A percentile compares a stretch with the other conserved stretches of the same genome.
Conservation (phyloP, 2,113 vertebrate species). For the Callithrix jacchus region DNA sequence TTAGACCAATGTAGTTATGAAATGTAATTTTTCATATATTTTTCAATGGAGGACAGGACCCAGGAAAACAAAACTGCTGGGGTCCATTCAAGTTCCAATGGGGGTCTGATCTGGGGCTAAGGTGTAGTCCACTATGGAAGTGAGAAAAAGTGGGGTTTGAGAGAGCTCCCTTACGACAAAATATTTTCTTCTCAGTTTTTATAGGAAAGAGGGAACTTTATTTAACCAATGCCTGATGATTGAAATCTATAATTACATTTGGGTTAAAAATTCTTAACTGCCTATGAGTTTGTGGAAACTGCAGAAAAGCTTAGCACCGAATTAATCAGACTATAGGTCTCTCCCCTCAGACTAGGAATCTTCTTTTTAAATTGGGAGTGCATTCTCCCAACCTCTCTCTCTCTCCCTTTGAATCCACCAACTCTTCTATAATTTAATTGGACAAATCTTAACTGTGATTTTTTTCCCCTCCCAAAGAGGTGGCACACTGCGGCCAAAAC, state of each 20-base stretch:
- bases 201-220: conserved; percentile 90
- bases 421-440: conserved; percentile 89
- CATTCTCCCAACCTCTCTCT: conserved; percentile 77
- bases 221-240: conserved; percentile 91
- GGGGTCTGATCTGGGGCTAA: neutral
- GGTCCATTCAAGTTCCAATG: rapidly evolving
- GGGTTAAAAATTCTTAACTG: conserved; percentile 93
- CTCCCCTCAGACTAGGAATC: conserved; percentile 83
- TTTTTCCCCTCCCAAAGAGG: conserved; percentile 79
- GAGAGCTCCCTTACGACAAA: conserved; percentile 83
- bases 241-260: conserved; percentile 96
- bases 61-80: rapidly evolving
- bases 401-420: conserved; percentile 81
- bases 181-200: conserved; percentile 94
- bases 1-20: neutral
- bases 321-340: conserved; percentile 91
- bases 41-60: neutral
- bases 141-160: conserved; percentile 78
- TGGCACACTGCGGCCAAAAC: conserved; percentile 83
- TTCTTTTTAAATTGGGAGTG: conserved; percentile 88
- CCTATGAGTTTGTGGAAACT: conserved; percentile 90
- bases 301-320: conserved; percentile 88
- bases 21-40: neutral
- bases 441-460: conserved; percentile 87
- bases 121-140: conserved; percentile 6